Conservation (phyloP, 2,888 invertebrate species). For the Neria commutata region DNA sequence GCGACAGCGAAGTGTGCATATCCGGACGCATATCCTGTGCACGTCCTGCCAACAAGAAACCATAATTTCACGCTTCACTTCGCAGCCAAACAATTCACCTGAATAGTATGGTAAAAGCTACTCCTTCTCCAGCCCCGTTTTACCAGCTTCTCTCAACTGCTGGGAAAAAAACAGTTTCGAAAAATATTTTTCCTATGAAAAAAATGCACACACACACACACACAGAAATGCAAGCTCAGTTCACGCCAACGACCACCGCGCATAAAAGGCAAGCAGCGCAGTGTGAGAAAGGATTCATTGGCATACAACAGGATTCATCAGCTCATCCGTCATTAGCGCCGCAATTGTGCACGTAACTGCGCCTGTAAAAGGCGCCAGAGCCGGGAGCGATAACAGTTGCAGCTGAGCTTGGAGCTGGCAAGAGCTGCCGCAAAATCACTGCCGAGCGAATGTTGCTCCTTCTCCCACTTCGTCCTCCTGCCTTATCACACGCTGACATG, state of each 20-base stretch:
- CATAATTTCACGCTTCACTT: constrained; percentile 6
- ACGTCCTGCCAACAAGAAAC: too few relatives aligned
- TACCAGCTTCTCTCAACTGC: too few relatives aligned
- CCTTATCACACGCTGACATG: too few relatives aligned
- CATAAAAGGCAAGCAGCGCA: neutral
- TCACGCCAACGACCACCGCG: neutral
- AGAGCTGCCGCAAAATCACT: too few relatives aligned
- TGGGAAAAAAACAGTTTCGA: neutral
- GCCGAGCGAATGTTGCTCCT: neutral
- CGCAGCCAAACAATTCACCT: neutral
- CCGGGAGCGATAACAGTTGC: neutral
- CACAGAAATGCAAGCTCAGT: neutral
- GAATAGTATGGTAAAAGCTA: neutral
- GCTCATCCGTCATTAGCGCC: constrained; percentile 31
- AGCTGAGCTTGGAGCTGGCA: neutral
- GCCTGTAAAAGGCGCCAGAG: too few relatives aligned
- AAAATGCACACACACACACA: too few relatives aligned
- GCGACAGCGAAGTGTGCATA: too few relatives aligned
- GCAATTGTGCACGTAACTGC: constrained; percentile 25
- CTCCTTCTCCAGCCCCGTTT: too few relatives aligned
- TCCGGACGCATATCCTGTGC: too few relatives aligned
- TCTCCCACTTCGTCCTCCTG: too few relatives aligned
- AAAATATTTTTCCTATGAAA: neutral
- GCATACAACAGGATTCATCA: neutral
- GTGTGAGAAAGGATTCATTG: neutral